These are phyloP conservation scores for Enhydra lutris DNA, from an alignment of 2,113 vertebrate species.

Conservation along the genomic window DNA sequence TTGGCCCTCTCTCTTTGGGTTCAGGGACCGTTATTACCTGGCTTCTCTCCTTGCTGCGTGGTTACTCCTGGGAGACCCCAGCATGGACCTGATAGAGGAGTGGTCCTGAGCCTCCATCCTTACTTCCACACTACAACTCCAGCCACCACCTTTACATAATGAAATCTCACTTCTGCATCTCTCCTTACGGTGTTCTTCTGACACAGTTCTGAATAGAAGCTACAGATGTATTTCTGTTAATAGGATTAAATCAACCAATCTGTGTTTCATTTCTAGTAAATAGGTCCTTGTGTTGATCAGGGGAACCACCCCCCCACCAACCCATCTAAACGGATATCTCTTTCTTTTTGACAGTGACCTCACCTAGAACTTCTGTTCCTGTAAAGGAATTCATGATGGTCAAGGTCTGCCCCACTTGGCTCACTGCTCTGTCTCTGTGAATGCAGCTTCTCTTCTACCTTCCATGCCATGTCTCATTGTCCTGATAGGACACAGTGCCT, in stretches of 20 bases:
- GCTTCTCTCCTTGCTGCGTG: no score
- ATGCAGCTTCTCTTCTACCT: neutral
- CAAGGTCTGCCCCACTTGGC: fast-evolving
- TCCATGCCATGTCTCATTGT: neutral
- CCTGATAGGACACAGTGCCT: no score
- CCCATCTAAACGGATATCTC: fast-evolving
- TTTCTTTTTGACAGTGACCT: neutral
- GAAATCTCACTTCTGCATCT: no score
- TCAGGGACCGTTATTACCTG: neutral
- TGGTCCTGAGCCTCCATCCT: no score
- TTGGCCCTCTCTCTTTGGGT: neutral
- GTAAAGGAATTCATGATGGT: neutral
- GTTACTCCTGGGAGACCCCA: no score
- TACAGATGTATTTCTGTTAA: neutral
- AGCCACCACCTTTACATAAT: fast-evolving
- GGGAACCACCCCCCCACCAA: no score
- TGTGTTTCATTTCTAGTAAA: neutral
- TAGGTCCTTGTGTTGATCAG: neutral
- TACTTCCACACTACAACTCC: neutral
- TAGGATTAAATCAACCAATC: neutral
- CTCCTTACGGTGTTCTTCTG: neutral
- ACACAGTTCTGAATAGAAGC: no score
- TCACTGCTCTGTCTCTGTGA: fast-evolving
- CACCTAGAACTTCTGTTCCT: neutral
- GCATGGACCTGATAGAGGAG: fast-evolving